Evolutionary conservation across 2,888 invertebrate genomes (phyloP).

Genomic region (Iselma pallidipennis): DNA sequence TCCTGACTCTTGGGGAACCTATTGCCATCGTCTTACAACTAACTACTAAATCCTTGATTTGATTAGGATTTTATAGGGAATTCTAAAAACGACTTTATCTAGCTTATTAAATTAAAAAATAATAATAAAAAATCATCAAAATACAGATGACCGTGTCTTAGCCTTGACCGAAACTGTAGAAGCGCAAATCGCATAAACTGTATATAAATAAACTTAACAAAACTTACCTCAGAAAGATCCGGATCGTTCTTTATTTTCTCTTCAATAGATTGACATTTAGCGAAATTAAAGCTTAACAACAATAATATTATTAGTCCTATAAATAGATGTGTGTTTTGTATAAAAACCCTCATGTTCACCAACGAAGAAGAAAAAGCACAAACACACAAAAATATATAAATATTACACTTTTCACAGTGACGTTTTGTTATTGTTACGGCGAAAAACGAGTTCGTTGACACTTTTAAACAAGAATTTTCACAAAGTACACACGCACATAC

Average conservation of each 20-base stretch:
- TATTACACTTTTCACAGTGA: not conserved
- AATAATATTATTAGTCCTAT: not conserved
- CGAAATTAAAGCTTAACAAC: not conserved
- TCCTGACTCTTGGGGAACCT: no score
- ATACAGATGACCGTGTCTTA: no score
- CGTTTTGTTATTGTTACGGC: no score
- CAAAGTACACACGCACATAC: not conserved
- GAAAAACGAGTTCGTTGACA: conserved; percentile 14
- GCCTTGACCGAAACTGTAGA: conserved; percentile 13
- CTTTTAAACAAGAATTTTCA: not conserved
- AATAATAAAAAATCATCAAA: no score
- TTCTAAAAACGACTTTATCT: no score
- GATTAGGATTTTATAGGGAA: no score
- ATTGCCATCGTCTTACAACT: no score
- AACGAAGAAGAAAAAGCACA: not conserved
- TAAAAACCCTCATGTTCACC: not conserved
- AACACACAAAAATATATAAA: not conserved
- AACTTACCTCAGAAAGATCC: conserved; percentile 68
- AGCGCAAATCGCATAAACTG: no score
- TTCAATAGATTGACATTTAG: conserved; percentile 57
- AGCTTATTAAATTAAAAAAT: no score
- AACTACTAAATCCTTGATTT: no score
- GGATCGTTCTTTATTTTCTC: conserved; percentile 67
- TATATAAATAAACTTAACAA: no score
- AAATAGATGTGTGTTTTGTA: not conserved